Evolutionary conservation across 1,140 invertebrate species (phyloP).

Genomic region (Magallana ariakensis): DNA sequence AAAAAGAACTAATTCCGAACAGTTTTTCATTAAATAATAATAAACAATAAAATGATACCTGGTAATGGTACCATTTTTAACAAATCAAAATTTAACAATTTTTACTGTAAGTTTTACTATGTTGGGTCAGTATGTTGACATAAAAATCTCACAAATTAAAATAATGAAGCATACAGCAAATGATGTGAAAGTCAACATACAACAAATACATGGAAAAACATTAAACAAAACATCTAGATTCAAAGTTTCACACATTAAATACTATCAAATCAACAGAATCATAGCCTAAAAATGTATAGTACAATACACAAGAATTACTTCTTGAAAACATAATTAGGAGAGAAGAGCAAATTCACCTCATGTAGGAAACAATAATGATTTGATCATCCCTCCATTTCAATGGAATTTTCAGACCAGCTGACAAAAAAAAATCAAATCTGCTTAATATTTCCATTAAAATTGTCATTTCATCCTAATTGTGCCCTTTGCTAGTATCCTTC

Average conservation of each 20-base stretch:
- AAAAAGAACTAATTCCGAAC: too few relatives aligned
- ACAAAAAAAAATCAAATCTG: slow-evolving; percentile 33
- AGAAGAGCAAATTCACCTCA: not conserved
- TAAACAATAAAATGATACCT: too few relatives aligned
- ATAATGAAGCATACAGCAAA: not conserved
- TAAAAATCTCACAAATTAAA: not conserved
- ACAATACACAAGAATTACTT: not conserved
- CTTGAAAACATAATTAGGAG: not conserved
- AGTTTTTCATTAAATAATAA: too few relatives aligned
- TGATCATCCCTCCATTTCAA: not conserved
- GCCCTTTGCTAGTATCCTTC: slow-evolving; percentile 86
- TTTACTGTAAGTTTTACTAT: too few relatives aligned
- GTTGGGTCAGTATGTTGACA: not conserved
- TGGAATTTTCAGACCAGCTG: slow-evolving; percentile 32
- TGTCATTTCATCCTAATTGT: slow-evolving; percentile 32
- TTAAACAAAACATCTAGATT: not conserved
- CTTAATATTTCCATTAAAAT: slow-evolving; percentile 29
- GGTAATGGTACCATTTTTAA: too few relatives aligned
- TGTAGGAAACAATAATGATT: not conserved
- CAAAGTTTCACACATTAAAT: slow-evolving; percentile 34
- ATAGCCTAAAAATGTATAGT: slow-evolving; percentile 17
- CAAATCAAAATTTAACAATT: too few relatives aligned
- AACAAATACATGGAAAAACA: slow-evolving; percentile 1
- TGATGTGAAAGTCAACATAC: not conserved
- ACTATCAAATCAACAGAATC: slow-evolving; percentile 30